Percentiles rank a stretch among this genome's conserved stretches.
Conservation (phyloP, 2,888 invertebrate genomes). For the Calliopum simillimum region DNA sequence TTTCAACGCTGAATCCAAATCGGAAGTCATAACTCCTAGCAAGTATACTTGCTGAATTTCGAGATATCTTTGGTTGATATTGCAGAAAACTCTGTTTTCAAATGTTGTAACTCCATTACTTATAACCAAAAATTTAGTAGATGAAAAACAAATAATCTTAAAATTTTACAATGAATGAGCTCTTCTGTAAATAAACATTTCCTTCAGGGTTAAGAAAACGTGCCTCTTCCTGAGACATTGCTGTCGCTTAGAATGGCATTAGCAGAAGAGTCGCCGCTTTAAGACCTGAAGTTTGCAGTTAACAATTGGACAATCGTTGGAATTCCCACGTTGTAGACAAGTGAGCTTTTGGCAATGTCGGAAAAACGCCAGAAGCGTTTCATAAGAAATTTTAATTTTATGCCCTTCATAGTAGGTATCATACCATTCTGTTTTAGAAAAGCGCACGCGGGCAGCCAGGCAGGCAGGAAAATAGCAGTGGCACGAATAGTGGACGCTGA, state of each 20-base stretch:
- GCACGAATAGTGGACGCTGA: neutral
- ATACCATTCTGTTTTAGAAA: neutral
- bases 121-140: too few relatives aligned
- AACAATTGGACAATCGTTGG: constrained; percentile 13
- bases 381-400: constrained; percentile 59
- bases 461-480: neutral
- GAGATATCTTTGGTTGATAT: too few relatives aligned
- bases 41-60: too few relatives aligned
- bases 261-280: constrained; percentile 16
- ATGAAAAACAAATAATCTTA: too few relatives aligned
- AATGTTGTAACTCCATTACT: too few relatives aligned
- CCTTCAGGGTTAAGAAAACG: neutral
- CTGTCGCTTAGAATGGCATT: constrained; percentile 14
- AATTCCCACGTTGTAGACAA: constrained; percentile 30
- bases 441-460: neutral
- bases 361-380: constrained; percentile 60
- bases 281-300: constrained; percentile 2
- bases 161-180: too few relatives aligned
- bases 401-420: neutral
- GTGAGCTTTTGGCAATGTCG: constrained; percentile 10
- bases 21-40: too few relatives aligned
- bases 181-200: too few relatives aligned
- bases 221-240: neutral
- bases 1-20: too few relatives aligned
- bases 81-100: too few relatives aligned